Evolutionary conservation across 2,797 vertebrate genomes (phyloP), one percentile per base, ranked within the genome.

Genomic region (Hyperoplus immaculatus): DNA sequence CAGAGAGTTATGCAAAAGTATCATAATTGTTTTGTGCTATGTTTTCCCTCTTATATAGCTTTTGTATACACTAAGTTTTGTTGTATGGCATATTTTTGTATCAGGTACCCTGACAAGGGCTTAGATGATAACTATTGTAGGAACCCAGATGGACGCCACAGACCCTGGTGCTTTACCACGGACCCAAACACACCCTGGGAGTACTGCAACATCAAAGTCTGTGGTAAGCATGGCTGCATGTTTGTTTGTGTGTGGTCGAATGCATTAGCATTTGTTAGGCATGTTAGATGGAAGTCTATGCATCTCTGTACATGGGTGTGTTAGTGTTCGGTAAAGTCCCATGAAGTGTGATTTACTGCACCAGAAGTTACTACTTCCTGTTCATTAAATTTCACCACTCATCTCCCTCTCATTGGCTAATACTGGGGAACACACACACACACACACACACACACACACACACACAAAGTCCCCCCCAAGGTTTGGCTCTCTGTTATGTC

Each of bases 111-210:
- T 12, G 95, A 97, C 95, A 98, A 97, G 84, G 98, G 97, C 90
- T 95, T 99, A 91, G 95, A 98, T 92, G 98, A 99, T 94, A 99
- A 99, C 97, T 98, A 97, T 89, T 99, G 98, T 91, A 96, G 98
- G 89, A 99, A 99, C 89, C 98, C 98, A 45, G 95, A 99, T 86
- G 97, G 97, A 91, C 97, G 97, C 81, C 95, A 94, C 77, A 96
- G 96, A 92, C 98, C 98, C 0, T 99, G 98, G 98, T 99, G 98
- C 94, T 99, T 97, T 88, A 99, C 98, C 88, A 97, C 96, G 77
- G 97, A 99, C 95, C 97, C 97, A 87, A 94, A 96, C 93, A 97
- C 94, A 80, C 94, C 92, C 49, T 99, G 98, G 98, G 98, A 99
- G 89, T 99, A 97, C 94, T 99, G 98, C 92, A 85, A 95, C 96